Evolutionary conservation across 2,797 vertebrate genomes (phyloP).

Genomic region (Phrynocephalus vlangalii): DNA sequence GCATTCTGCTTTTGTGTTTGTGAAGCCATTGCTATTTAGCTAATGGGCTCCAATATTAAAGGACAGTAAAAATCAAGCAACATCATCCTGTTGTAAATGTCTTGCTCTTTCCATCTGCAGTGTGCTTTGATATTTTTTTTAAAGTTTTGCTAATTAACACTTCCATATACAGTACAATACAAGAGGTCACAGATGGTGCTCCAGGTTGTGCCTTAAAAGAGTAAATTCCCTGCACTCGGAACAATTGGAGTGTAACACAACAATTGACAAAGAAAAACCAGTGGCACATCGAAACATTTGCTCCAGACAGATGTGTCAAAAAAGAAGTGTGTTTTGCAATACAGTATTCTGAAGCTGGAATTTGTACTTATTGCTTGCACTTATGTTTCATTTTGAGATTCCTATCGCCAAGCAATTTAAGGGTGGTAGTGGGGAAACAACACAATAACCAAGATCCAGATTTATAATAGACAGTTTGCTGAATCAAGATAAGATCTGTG

Average conservation of each 20-base stretch:
- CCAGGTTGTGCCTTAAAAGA: not conserved
- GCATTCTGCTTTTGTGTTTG: not conserved
- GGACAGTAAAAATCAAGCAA: constrained; percentile 31
- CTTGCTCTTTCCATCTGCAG: constrained; percentile 13
- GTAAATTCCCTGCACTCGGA: not conserved
- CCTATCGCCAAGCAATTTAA: not conserved
- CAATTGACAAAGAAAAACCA: constrained; percentile 22
- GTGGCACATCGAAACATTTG: not conserved
- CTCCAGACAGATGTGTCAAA: not conserved
- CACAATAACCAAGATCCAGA: no score
- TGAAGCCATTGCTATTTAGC: constrained; percentile 12
- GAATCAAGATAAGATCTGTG: not conserved
- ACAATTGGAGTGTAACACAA: constrained; percentile 25
- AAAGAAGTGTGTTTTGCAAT: not conserved
- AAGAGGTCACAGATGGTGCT: not conserved
- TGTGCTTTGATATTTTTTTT: constrained; percentile 23
- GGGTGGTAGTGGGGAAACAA: no score
- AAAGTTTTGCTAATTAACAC: constrained; percentile 41
- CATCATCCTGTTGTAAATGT: constrained; percentile 7
- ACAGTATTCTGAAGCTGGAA: not conserved
- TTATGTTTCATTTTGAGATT: not conserved
- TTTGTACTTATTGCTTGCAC: not conserved
- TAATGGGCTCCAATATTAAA: constrained; percentile 21
- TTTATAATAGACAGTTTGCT: not conserved
- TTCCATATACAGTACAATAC: constrained; percentile 18